These are phyloP conservation scores for Steinernema scapterisci DNA, from an alignment of 2,888 invertebrate genomes.

Conservation along the genomic window DNA sequence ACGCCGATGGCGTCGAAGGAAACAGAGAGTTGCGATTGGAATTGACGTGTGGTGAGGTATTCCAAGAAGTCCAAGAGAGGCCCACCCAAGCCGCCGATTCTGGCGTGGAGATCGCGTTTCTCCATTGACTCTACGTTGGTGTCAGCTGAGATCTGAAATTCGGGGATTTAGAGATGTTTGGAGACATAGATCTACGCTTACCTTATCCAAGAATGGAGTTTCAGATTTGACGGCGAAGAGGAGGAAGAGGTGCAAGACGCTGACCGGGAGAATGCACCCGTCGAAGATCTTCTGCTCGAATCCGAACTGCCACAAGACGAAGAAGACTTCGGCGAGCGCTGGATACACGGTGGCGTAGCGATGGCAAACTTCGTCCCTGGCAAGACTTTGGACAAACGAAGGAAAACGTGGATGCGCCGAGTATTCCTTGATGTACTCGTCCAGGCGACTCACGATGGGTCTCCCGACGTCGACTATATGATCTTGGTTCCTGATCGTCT, in stretches of 20 bases:
- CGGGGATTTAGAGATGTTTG: no score
- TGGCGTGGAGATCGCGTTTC: constrained; percentile 29
- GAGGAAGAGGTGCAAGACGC: background rate
- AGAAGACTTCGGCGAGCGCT: background rate
- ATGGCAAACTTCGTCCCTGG: background rate
- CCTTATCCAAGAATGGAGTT: background rate
- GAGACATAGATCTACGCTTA: no score
- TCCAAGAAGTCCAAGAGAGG: constrained; percentile 38
- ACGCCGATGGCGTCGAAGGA: background rate
- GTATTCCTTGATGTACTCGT: background rate
- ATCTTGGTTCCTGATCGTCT: background rate
- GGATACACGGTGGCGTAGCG: constrained; percentile 1
- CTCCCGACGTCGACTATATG: background rate
- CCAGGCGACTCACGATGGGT: background rate
- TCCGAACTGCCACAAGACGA: constrained; percentile 1
- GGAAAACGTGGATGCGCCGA: background rate
- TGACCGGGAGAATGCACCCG: background rate
- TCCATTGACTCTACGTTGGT: background rate
- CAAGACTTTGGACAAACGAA: background rate
- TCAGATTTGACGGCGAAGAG: background rate
- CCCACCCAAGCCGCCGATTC: constrained; percentile 32
- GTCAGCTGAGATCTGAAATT: background rate
- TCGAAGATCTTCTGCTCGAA: background rate
- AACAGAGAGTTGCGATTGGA: constrained; percentile 9
- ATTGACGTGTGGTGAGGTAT: constrained; percentile 37